Base-by-base conservation (phyloP, 2,888 invertebrate genomes). In the Idaea straminata region DNA sequence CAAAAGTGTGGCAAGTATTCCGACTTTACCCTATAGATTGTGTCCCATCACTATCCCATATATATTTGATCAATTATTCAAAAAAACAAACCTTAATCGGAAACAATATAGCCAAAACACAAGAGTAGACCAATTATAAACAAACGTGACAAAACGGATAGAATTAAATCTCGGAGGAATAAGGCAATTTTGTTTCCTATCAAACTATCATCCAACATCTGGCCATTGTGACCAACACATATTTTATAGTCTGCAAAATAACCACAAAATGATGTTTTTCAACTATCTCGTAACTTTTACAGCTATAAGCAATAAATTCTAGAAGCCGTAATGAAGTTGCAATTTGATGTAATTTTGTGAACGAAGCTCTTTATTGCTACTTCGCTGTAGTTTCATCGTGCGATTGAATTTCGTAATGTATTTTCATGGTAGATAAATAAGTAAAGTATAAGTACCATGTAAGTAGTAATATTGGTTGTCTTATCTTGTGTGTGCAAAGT, bases 291-390 rank as follows among this genome's bases (percentile, higher is more conserved):
- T 64, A 59, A 16, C 15, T 35, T 57, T 62, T 58, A 62, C 34
- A 10, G 10, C 25, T 15, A 15, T 25, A 38, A 59, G 25, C 34
- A 10, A 59, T 35, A 62, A 61, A 57, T 61, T 58, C 35, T 61
- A 62, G 61, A 38, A 63, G 57, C 63, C 61, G 61, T 63, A 66
- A 35, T 61, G n/a, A 59, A 66, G 64, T 66, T 64, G 65, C 68
- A 70, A 70, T 70, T 68, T 64, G 64, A 66, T 62, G 65, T 63
- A 64, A 66, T 66, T 66, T 34, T 6, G 47, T 47, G 47, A 13
- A 10, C 47, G 13, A 13, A 47, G 13, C 5, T 7, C 36, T 47
- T 47, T 13, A 13, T 47, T 47, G 13, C 47, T 47, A 10, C 47
- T 36, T 25, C 25, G 25, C 25, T 25, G 25, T 25, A 25, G 10